Evolutionary conservation across 2,797 vertebrate species (phyloP), one percentile per base, ranked within the genome.

Genomic region (Pelodytes ibericus): DNA sequence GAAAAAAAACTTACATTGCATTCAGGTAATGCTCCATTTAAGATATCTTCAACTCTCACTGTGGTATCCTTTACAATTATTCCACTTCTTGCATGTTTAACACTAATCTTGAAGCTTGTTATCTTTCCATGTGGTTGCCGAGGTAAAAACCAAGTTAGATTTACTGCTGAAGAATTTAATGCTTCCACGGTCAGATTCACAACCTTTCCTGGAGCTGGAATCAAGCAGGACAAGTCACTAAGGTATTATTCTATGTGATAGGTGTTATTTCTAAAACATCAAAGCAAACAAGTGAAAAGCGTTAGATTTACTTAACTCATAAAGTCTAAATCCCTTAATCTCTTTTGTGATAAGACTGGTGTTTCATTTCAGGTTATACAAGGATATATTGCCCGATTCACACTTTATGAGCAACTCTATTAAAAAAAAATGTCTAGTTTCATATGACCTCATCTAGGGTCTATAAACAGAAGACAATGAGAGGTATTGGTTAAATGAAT

Each of bases 61-160:
- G 93, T 92, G 81, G 95, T 92, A 30, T 82, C 93, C 53, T 93
- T 95, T 65, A 96, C 93, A 1, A 89, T 86, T 84, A 92, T 87
- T 11, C 92, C 91, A 13, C 92, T 96, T 79, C 95, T 94, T 74
- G 92, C 94, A 13, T 95, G 91, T 80, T 96, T 99, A 58, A 94
- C 94, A 82, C 95, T 98, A 59, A 99, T 94, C 44, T 95, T 94
- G 85, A 99, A 99, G 87, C 93, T 95, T 39, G 92, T 98, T 86
- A 99, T 99, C 86, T 96, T 98, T 53, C 97, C 97, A 65, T 99
- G 98, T 81, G 96, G 98, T 83, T 94, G 95, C 30, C 84, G 87
- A 9, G 97, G 97, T 81, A 99, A 91, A 87, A 92, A 98, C 97
- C 97, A 99, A 47, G 92, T 95, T 39, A 99, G 88, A 83, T 94